phyloP scores from a whole-genome alignment of 2,888 invertebrate genomes.

The Congeria kusceri region DNA sequence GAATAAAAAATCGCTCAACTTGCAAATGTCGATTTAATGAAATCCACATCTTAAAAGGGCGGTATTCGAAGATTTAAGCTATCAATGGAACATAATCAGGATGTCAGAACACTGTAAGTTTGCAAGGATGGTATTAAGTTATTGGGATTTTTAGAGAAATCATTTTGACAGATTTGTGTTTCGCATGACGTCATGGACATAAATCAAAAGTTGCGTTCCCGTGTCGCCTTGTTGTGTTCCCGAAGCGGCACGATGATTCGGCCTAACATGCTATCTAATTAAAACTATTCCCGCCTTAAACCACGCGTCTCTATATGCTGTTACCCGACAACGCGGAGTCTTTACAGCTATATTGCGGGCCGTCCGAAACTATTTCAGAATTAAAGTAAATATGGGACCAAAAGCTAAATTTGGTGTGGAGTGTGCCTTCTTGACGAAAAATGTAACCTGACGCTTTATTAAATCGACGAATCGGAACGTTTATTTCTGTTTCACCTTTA shows the following conservation, averaged over 20 bases:
- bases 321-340: constrained; percentile 8
- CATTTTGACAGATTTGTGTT: constrained; percentile 7
- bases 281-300: constrained; percentile 7
- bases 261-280: constrained; percentile 14
- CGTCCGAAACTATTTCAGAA: background rate
- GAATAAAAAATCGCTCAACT: no score
- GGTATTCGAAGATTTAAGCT: no score
- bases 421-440: background rate
- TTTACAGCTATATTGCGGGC: no score
- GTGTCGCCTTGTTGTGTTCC: constrained; percentile 7
- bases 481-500: no score
- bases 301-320: background rate
- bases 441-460: no score
- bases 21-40: no score
- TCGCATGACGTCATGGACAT: constrained; percentile 9
- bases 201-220: constrained; percentile 7
- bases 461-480: no score
- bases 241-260: constrained; percentile 2
- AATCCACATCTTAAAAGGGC: no score
- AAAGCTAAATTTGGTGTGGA: constrained; percentile 7
- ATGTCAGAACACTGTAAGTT: no score
- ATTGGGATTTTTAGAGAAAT: background rate
- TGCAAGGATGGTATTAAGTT: no score
- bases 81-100: no score
- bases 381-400: constrained; percentile 7